phyloP scores from a whole-genome alignment of 2,888 invertebrate species.

The Agrochola circellaris region DNA sequence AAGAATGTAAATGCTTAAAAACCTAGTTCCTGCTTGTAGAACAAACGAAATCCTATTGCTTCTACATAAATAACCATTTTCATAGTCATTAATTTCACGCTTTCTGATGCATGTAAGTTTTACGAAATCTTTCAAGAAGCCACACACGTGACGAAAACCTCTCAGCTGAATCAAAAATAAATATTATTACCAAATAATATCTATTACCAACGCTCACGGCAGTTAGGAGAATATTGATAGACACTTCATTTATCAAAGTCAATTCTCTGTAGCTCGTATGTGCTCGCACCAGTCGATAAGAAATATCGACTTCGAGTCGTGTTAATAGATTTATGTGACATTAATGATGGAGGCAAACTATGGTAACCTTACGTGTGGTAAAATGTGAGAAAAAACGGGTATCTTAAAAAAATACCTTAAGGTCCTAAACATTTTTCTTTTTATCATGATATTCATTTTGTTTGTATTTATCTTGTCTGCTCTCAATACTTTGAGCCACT shows the following conservation, averaged over 20 bases:
- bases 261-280: conserved; percentile 16
- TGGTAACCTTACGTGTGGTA: background rate
- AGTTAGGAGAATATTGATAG: conserved; percentile 39
- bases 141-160: background rate
- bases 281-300: conserved; percentile 32
- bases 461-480: too few relatives aligned
- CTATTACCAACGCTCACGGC: conserved; percentile 30
- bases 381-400: background rate
- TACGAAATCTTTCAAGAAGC: background rate
- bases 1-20: background rate
- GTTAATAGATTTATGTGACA: conserved; percentile 50
- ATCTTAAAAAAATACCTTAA: background rate
- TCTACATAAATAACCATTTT: background rate
- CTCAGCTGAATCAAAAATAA: background rate
- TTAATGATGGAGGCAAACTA: background rate
- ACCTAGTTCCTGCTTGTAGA: background rate
- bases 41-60: background rate
- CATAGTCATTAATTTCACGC: background rate
- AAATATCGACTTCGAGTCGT: conserved; percentile 36
- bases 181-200: conserved; percentile 20
- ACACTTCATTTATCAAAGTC: conserved; percentile 55
- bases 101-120: background rate
- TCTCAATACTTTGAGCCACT: too few relatives aligned
- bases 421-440: too few relatives aligned
- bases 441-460: too few relatives aligned